Conservation (phyloP, 2,797 vertebrate species). For the Chloroceryle inda region DNA sequence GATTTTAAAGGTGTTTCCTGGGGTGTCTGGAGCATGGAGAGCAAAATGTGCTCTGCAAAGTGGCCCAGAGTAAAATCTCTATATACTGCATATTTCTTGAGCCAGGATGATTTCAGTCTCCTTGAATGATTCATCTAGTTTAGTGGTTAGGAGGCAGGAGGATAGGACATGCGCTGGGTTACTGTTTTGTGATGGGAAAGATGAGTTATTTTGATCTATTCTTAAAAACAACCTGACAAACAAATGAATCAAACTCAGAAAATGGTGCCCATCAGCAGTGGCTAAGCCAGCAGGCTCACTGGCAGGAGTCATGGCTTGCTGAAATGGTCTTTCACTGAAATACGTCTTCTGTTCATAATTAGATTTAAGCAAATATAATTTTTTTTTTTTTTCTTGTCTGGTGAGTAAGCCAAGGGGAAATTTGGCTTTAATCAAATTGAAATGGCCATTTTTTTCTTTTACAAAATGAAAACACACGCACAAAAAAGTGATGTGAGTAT, state of each 20-base stretch:
- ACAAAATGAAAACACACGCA: not conserved
- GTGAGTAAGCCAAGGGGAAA: not conserved
- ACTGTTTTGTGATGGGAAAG: not conserved
- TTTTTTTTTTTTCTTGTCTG: not conserved
- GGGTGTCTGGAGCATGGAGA: not conserved
- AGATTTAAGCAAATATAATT: not conserved
- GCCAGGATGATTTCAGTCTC: not conserved
- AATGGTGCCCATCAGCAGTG: not conserved
- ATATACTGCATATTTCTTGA: not conserved
- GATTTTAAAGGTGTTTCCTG: not conserved
- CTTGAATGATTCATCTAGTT: not conserved
- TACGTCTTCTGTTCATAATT: not conserved
- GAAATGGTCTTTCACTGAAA: fast-evolving
- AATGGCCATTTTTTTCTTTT: not conserved
- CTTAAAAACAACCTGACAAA: not conserved
- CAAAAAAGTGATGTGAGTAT: not conserved
- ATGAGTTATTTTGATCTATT: not conserved
- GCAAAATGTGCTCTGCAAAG: not conserved
- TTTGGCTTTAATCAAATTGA: not conserved
- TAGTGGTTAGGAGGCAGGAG: not conserved
- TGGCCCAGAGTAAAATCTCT: fast-evolving
- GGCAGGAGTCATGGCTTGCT: not conserved
- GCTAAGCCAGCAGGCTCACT: not conserved
- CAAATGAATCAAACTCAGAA: not conserved
- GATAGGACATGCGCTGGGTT: fast-evolving